A percentile compares a stretch with the other conserved stretches of the same genome.
Conservation (phyloP, 1,140 invertebrate species). For the Trissolcus basalis region DNA sequence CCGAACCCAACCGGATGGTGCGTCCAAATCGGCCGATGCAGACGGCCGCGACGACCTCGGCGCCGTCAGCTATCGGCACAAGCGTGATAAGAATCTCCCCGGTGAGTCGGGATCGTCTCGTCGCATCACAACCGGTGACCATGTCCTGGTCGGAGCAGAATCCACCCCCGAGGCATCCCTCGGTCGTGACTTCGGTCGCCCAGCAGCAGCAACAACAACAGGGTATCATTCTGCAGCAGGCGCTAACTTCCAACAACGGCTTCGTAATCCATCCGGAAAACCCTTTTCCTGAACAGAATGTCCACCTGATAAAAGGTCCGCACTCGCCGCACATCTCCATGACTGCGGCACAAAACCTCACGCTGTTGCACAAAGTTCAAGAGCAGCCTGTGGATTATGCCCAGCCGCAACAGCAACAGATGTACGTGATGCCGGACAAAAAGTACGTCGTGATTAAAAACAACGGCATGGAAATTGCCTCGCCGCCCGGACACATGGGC, state of each 20-base stretch:
- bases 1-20: constrained; percentile 72
- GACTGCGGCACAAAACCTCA: constrained; percentile 65
- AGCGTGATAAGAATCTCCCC: constrained; percentile 90
- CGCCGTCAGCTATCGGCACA: constrained; percentile 77
- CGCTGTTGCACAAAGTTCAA: constrained; percentile 67
- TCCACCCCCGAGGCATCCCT: constrained; percentile 68
- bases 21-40: constrained; percentile 69
- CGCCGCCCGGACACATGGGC: constrained; percentile 56
- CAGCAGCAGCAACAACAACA: constrained; percentile 67
- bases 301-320: constrained; percentile 66
- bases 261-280: constrained; percentile 61
- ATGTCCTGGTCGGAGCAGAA: constrained; percentile 72
- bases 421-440: constrained; percentile 69
- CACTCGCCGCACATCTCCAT: constrained; percentile 68
- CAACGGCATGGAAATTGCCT: constrained; percentile 66
- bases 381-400: constrained; percentile 72
- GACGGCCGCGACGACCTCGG: constrained; percentile 50
- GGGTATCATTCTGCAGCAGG: neutral
- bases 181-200: constrained; percentile 70
- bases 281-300: constrained; percentile 64
- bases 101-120: constrained; percentile 65
- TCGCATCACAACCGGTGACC: constrained; percentile 59
- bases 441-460: constrained; percentile 73
- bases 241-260: constrained; percentile 66
- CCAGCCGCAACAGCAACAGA: constrained; percentile 59